A percentile compares a stretch with the other conserved stretches of the same genome.
Conservation (phyloP, 2,113 vertebrate genomes). For the Spheniscus mendiculus region DNA sequence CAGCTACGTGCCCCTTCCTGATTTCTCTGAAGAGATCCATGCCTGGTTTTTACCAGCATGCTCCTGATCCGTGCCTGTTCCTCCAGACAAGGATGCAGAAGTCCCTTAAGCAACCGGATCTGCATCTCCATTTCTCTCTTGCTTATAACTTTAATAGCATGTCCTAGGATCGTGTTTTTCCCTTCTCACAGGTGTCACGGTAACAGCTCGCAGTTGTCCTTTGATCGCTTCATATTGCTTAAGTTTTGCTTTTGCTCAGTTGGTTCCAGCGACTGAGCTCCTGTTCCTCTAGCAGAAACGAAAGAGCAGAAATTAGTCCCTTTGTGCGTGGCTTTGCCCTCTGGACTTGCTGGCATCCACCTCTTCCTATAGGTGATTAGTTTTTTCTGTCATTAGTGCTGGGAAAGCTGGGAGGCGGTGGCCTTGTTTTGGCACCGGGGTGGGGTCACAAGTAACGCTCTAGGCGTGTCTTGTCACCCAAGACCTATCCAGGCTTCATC, state of each 20-base stretch:
- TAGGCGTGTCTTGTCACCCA: not conserved
- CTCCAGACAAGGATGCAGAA: not conserved
- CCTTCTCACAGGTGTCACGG: not conserved
- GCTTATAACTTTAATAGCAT: not conserved
- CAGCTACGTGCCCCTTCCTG: not conserved
- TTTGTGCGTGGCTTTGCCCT: not conserved
- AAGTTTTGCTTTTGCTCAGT: not conserved
- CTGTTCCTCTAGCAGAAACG: not conserved
- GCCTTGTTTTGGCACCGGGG: not conserved
- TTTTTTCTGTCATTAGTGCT: not conserved
- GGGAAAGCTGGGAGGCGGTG: not conserved
- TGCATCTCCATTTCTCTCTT: not conserved
- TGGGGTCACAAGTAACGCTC: not conserved
- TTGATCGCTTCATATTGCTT: rapidly evolving
- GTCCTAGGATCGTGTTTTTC: not conserved
- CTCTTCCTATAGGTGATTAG: not conserved
- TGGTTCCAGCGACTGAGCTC: not conserved
- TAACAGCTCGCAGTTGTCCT: not conserved
- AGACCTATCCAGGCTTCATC: not conserved
- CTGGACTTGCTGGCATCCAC: not conserved
- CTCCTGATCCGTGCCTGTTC: not conserved
- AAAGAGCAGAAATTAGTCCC: not conserved
- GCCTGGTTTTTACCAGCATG: not conserved
- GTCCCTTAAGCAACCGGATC: not conserved
- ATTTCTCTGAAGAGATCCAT: not conserved